Base-by-base conservation (phyloP, 2,888 invertebrate species). In the Athalia rosae region DNA sequence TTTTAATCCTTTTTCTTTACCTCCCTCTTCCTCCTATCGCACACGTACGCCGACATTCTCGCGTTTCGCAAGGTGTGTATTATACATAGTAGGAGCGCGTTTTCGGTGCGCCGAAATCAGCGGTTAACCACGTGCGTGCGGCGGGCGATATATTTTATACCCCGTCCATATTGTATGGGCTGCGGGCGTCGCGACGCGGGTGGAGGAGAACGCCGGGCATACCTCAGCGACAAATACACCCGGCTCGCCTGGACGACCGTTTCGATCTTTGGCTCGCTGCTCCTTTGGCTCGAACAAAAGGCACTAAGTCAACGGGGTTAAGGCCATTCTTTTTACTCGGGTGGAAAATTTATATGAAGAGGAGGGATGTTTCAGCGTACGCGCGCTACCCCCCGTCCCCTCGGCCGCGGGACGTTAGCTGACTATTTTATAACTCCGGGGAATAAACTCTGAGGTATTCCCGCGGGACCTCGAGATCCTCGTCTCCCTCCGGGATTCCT, bases 401-500 rank as follows among this genome's bases (percentile, higher is more conserved):
- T 28, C 28, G 28, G 28, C 28, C 28, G 28, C 28, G 28, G 28
- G 28, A n/a, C n/a, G n/a, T n/a, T n/a, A n/a, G n/a, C n/a, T n/a
- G 28, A 28, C 28, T 28, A 2, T 28, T 28, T 28, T 28, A 28
- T n/a, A n/a, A n/a, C 28, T 28, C 28, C 28, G 28, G 28, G 28
- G 28, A 28, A 28, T 28, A 28, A 28, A 28, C 28, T 28, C n/a
- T 2, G 28, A 28, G 28, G 28, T 28, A 28, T 28, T 28, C 28
- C 28, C 28, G 28, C 28, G 28, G 77, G 67, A 77, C 66, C 59
- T 63, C 71, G 69, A 28, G 80, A 82, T n/a, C n/a, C n/a, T n/a
- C 82, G 83, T 80, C 81, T 83, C 81, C 79, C 80, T 79, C 80
- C 80, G 80, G 80, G 82, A 81, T 81, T 82, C 77, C 2, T 28